phyloP scores from a whole-genome alignment of 2,888 invertebrate species.

The Drosophila ezoana region DNA sequence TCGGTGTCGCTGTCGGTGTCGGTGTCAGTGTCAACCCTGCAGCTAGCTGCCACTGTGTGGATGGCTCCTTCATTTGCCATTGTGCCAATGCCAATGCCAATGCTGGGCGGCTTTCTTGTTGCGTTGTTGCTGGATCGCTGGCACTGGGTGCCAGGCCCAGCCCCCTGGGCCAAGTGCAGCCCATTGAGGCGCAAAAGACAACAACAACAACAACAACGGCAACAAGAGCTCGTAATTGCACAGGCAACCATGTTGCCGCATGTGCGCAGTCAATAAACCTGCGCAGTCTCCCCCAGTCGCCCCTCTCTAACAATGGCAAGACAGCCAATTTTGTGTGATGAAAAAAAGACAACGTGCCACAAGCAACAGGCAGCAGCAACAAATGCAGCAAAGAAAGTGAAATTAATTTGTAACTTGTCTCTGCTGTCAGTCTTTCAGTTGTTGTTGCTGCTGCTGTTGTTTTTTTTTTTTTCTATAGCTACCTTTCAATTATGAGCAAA shows the following conservation, averaged over 20 bases:
- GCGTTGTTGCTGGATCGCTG: slow-evolving; percentile 1
- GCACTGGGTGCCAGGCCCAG: slow-evolving; percentile 4
- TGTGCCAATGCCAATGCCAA: slow-evolving; percentile 24
- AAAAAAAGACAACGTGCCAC: slow-evolving; percentile 34
- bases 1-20: slow-evolving; percentile 28
- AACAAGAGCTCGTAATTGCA: slow-evolving; percentile 59
- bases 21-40: slow-evolving; percentile 32
- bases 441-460: neutral
- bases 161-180: slow-evolving; percentile 23
- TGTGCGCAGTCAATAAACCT: slow-evolving; percentile 71
- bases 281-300: slow-evolving; percentile 12
- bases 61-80: slow-evolving; percentile 25
- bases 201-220: slow-evolving; percentile 25
- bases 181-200: slow-evolving; percentile 55
- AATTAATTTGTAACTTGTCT: slow-evolving; percentile 68
- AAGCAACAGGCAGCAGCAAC: slow-evolving; percentile 17
- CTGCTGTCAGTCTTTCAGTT: slow-evolving; percentile 13
- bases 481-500: slow-evolving; percentile 29
- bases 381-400: slow-evolving; percentile 70
- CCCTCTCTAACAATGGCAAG: slow-evolving; percentile 46
- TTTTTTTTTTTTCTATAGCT: neutral
- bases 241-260: slow-evolving; percentile 47
- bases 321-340: slow-evolving; percentile 38
- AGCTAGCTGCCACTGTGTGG: slow-evolving; percentile 1
- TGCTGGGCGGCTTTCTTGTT: slow-evolving; percentile 13